Evolutionary conservation across 2,797 vertebrate species (phyloP).

Genomic region (Chrosomus eos): DNA sequence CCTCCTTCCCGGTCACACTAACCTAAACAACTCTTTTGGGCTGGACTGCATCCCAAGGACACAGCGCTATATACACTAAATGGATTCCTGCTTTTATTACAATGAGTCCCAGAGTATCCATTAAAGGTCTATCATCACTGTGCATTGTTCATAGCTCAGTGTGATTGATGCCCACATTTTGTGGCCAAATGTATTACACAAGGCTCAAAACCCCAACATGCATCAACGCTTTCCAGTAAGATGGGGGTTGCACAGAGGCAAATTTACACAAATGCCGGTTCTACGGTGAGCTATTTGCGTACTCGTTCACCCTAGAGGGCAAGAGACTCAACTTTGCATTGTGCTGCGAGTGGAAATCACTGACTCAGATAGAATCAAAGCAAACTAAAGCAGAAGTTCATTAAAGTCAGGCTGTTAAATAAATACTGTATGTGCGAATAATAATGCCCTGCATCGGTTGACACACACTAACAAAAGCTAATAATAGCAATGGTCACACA

Average conservation of each 20-base stretch:
- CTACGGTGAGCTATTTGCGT: slow-evolving; percentile 27
- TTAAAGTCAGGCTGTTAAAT: slow-evolving; percentile 14
- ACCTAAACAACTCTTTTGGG: slow-evolving; percentile 46
- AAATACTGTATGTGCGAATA: neutral
- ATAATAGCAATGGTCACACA: neutral
- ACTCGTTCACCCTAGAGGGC: slow-evolving; percentile 14
- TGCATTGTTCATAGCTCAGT: slow-evolving; percentile 78
- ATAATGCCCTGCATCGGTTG: neutral
- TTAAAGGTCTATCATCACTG: slow-evolving; percentile 75
- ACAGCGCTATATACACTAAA: slow-evolving; percentile 79
- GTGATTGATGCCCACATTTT: slow-evolving; percentile 80
- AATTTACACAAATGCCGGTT: slow-evolving; percentile 35
- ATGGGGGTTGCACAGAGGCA: slow-evolving; percentile 26
- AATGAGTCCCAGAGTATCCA: slow-evolving; percentile 80
- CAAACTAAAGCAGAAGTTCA: slow-evolving; percentile 30
- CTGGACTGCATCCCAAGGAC: slow-evolving; percentile 82
- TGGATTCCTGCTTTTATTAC: slow-evolving; percentile 82
- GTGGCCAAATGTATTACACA: slow-evolving; percentile 75
- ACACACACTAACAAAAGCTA: neutral
- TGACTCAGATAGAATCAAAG: slow-evolving; percentile 26
- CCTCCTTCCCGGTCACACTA: neutral
- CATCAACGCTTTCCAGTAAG: slow-evolving; percentile 28
- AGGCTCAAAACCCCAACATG: slow-evolving; percentile 49
- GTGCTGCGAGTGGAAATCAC: slow-evolving; percentile 28
- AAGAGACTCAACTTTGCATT: slow-evolving; percentile 29